Evolutionary conservation across 2,113 vertebrate species (phyloP), one percentile per base, ranked within the genome.

Genomic region (Oncorhynchus gorbuscha): DNA sequence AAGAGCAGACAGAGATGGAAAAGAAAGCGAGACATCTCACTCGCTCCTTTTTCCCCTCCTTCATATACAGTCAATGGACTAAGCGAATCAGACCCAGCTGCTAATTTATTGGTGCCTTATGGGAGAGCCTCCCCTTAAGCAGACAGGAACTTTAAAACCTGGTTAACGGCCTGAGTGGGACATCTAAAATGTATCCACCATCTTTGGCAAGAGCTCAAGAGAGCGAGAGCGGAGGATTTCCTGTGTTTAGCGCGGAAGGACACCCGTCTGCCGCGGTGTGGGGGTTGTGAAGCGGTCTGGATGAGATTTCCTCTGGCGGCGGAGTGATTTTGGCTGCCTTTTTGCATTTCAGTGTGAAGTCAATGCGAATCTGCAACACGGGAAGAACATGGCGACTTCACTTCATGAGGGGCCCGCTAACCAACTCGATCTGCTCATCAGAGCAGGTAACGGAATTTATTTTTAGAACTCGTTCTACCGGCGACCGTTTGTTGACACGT

Each of bases 391-490:
- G 97, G 96, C 97, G 96, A 95, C 96, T 93, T 96, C 95, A 85
- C 93, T 97, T 93, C 96, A 97, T 94, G 96, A 96, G 96, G n/a
- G 95, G 86, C 95, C 95, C 92, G 95, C 94, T 85, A 98, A 97
- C 89, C 97, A 98, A 92, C 95, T 98, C 89, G 97, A 98, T 91
- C 91, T 98, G 88, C 97, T 98, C 88, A 98, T 98, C 90, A 93
- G 95, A 89, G 97, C 97, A 89, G 96, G 97, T 97, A 94, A 91
- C 74, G 71, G 78, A 79, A 9, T 26, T 3, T 22, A 1, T 12
- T 24, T n/a, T 73, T 22, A 0, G 0, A 45, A 1, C 5, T 18
- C 13, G 26, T 32, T 3, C 5, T 5, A 35, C 24, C 55, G 35
- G 39, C 45, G 12, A 0, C 2, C 13, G 13, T 13, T 3, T n/a